Evolutionary conservation across 2,888 invertebrate species (phyloP).

Genomic region (Drosophila aldrichi): DNA sequence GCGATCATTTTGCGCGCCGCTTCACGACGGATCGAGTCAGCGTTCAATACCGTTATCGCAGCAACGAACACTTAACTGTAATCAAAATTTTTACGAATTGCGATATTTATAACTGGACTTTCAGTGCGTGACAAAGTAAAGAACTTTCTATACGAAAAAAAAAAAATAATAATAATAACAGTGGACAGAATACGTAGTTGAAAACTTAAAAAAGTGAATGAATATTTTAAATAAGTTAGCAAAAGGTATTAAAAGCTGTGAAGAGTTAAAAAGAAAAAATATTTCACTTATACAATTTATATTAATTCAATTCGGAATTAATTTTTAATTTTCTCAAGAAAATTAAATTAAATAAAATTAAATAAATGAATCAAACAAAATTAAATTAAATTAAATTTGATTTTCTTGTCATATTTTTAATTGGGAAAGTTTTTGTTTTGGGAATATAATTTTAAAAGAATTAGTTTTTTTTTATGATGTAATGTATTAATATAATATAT

Average conservation of each 20-base stretch:
- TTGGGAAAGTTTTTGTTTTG: too few species aligned
- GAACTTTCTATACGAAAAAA: neutral
- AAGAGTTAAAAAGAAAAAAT: neutral
- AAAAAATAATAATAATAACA: neutral
- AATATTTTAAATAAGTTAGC: conserved; percentile 1
- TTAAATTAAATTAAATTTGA: too few species aligned
- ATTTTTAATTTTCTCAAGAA: too few species aligned
- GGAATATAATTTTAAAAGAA: too few species aligned
- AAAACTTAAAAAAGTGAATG: neutral
- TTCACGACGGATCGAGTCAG: neutral
- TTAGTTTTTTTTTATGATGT: too few species aligned
- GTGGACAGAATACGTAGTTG: conserved; percentile 19
- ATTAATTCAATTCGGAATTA: too few species aligned
- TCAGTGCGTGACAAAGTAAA: conserved; percentile 16
- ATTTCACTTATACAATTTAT: too few species aligned
- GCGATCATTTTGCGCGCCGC: conserved; percentile 38
- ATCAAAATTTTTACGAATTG: conserved; percentile 14
- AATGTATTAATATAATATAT: too few species aligned
- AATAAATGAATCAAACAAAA: too few species aligned
- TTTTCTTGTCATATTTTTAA: too few species aligned
- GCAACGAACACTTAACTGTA: neutral
- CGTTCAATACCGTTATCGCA: neutral
- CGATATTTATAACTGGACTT: conserved; percentile 26
- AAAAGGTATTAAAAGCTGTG: conserved; percentile 38
- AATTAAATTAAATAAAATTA: too few species aligned